Evolutionary conservation across 1,140 invertebrate species (phyloP).

Genomic region (Hesperophylax magnus): DNA sequence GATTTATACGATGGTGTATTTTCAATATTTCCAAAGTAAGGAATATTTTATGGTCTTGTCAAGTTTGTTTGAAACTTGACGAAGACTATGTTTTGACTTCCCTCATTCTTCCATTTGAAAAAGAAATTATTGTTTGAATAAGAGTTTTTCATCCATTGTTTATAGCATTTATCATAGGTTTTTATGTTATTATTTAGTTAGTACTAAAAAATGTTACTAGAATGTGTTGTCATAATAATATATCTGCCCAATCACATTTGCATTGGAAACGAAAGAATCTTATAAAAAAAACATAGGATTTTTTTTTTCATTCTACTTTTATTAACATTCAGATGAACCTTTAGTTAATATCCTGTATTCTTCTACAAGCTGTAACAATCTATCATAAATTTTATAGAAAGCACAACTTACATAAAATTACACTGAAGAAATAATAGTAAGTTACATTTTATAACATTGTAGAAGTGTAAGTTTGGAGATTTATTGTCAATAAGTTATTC

Average conservation of each 20-base stretch:
- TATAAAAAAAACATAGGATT: not conserved
- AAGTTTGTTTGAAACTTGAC: not conserved
- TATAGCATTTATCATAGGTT: not conserved
- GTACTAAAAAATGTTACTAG: not conserved
- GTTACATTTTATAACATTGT: not conserved
- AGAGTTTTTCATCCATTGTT: no score
- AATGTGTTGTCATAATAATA: not conserved
- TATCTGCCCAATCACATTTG: not conserved
- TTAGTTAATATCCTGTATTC: not conserved
- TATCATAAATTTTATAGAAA: no score
- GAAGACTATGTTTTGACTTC: not conserved
- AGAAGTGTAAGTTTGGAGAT: no score
- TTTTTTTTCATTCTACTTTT: not conserved
- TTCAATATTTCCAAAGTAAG: constrained; percentile 12
- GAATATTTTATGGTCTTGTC: not conserved
- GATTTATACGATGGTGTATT: not conserved
- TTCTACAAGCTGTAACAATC: no score
- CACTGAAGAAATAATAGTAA: not conserved
- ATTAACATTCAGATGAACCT: not conserved
- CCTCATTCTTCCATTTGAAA: not conserved
- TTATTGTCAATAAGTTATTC: no score
- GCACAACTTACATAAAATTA: no score
- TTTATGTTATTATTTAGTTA: not conserved
- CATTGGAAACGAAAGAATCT: not conserved
- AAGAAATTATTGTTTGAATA: not conserved